Conservation (phyloP, 2,888 invertebrate genomes). For the Euspilapteryx auroguttella region DNA sequence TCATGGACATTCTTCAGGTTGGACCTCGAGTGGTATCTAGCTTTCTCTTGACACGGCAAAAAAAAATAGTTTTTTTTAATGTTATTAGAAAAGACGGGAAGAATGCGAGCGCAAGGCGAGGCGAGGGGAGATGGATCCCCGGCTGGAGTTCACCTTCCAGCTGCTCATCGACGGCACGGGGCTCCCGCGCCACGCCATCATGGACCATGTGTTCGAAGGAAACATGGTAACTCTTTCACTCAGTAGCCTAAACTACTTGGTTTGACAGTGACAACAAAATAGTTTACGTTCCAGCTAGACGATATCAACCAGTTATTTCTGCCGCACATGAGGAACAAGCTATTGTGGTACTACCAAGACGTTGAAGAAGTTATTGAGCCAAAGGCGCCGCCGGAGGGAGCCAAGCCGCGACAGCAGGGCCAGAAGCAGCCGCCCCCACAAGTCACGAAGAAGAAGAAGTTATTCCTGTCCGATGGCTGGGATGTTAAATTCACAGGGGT, state of each 20-base stretch:
- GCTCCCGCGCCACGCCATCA: conserved; percentile 79
- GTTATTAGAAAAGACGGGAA: conserved; percentile 68
- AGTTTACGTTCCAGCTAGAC: conserved; percentile 64
- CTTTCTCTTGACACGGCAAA: no score
- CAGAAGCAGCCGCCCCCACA: conserved; percentile 40
- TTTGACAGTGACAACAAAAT: no score
- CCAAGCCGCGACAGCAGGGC: conserved; percentile 44
- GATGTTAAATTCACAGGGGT: conserved; percentile 78
- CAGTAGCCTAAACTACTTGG: no score
- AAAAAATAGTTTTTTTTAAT: conserved; percentile 1
- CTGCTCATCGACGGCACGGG: conserved; percentile 83
- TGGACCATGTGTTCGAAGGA: conserved; percentile 89
- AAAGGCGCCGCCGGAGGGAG: conserved; percentile 40
- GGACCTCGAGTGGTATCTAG: conserved; percentile 19
- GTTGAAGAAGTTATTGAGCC: conserved; percentile 69
- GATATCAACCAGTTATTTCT: conserved; percentile 86
- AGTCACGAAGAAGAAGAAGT: conserved; percentile 68
- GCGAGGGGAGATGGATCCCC: conserved; percentile 89
- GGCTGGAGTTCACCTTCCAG: conserved; percentile 89
- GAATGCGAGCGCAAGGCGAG: conserved; percentile 91
- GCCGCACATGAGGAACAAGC: conserved; percentile 81
- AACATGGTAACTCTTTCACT: conserved; percentile 69
- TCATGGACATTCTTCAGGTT: conserved; percentile 51
- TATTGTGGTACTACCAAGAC: conserved; percentile 89
- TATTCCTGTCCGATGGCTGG: conserved; percentile 86